Conservation (phyloP, 2,113 vertebrate species). For the Eira barbara region DNA sequence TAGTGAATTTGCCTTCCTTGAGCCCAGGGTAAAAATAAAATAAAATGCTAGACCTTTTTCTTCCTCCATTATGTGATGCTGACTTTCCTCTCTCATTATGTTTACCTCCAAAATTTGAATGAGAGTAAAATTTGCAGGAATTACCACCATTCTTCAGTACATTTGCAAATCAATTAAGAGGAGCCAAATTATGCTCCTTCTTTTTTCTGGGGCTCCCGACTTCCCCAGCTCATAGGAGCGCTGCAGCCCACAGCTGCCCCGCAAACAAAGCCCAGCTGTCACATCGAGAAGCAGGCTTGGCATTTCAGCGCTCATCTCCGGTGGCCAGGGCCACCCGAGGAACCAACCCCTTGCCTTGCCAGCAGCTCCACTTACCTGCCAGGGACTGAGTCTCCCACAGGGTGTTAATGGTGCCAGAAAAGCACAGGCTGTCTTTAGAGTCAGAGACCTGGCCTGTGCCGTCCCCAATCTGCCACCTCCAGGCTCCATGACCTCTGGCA, state of each 20-base stretch:
- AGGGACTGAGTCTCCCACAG: background rate
- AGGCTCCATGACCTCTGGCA: constrained; percentile 3
- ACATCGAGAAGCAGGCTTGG: background rate
- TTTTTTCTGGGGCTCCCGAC: background rate
- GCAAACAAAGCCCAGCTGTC: constrained; percentile 57
- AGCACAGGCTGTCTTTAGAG: background rate
- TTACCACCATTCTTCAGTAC: constrained; percentile 53
- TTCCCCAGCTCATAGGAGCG: background rate
- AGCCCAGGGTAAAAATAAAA: constrained; percentile 53
- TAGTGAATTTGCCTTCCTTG: constrained; percentile 31
- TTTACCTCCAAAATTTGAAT: constrained; percentile 53
- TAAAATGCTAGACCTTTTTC: constrained; percentile 1
- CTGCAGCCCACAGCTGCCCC: constrained; percentile 47
- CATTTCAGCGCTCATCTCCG: background rate
- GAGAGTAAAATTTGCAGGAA: constrained; percentile 17
- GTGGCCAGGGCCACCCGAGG: background rate
- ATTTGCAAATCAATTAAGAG: constrained; percentile 74
- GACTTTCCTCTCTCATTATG: background rate
- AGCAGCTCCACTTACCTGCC: background rate
- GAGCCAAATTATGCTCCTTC: constrained; percentile 20
- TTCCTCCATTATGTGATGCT: background rate
- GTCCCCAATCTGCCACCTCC: background rate
- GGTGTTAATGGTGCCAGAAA: background rate
- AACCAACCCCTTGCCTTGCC: background rate
- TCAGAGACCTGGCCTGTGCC: background rate